Conservation (phyloP, 2,888 invertebrate species). For the Drosophila borborema region DNA sequence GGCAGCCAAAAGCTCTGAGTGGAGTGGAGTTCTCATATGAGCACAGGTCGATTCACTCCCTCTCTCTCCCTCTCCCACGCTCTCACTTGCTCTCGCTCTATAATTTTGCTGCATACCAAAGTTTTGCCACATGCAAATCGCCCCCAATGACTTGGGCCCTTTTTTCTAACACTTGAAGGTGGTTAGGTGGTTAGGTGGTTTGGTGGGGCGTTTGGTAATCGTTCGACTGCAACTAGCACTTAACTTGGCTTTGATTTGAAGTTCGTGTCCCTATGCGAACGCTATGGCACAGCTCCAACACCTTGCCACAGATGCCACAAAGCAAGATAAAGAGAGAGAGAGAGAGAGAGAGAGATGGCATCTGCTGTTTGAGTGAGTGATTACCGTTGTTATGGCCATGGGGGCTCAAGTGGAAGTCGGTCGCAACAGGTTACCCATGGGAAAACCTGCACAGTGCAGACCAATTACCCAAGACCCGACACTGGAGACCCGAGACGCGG, state of each 20-base stretch:
- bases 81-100: slow-evolving; percentile 21
- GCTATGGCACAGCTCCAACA: slow-evolving; percentile 58
- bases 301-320: slow-evolving; percentile 57
- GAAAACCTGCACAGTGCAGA: slow-evolving; percentile 64
- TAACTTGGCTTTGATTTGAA: slow-evolving; percentile 83
- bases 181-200: not conserved
- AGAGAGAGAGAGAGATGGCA: not conserved
- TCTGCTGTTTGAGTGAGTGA: slow-evolving; percentile 74
- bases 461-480: slow-evolving; percentile 64
- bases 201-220: slow-evolving; percentile 22
- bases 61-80: slow-evolving; percentile 21
- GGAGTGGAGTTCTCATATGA: slow-evolving; percentile 51
- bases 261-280: slow-evolving; percentile 84
- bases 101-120: slow-evolving; percentile 53
- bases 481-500: slow-evolving; percentile 6
- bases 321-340: not conserved
- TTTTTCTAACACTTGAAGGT: slow-evolving; percentile 59
- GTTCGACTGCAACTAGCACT: slow-evolving; percentile 71
- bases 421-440: slow-evolving; percentile 82
- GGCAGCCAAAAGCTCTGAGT: slow-evolving; percentile 53
- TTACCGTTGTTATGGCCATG: slow-evolving; percentile 58
- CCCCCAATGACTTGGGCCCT: slow-evolving; percentile 35
- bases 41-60: slow-evolving; percentile 11
- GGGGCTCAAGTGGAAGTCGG: slow-evolving; percentile 63
- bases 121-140: slow-evolving; percentile 55